These are phyloP conservation scores for Sarotherodon lohbergeri DNA, from an alignment of 2,113 vertebrate genomes.

Conservation along the genomic window DNA sequence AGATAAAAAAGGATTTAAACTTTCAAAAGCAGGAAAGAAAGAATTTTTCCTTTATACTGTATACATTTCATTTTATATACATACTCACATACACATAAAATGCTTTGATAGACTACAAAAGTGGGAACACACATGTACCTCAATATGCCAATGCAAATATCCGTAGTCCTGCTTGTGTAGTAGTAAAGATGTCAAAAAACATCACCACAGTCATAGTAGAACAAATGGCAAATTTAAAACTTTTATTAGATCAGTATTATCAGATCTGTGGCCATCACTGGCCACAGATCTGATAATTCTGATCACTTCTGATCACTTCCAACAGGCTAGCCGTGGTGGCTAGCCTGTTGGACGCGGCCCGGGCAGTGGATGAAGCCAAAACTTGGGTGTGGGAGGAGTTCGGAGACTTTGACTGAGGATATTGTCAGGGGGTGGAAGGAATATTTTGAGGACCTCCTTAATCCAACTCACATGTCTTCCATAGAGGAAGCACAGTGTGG, in stretches of 20 bases:
- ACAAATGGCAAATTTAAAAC: not conserved
- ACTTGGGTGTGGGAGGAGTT: not conserved
- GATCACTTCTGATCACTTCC: too few species aligned
- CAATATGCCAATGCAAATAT: not conserved
- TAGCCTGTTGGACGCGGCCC: not conserved
- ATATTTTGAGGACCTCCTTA: not conserved
- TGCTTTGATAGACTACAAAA: not conserved
- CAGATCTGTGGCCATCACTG: not conserved
- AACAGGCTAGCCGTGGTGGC: not conserved
- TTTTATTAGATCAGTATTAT: not conserved
- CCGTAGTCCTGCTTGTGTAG: not conserved
- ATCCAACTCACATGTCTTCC: not conserved
- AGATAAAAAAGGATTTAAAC: constrained; percentile 28
- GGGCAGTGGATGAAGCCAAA: not conserved
- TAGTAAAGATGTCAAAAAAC: not conserved
- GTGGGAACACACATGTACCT: not conserved
- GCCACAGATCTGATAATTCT: too few species aligned
- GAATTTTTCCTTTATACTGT: not conserved
- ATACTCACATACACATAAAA: not conserved
- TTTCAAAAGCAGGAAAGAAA: not conserved
- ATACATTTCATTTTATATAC: not conserved
- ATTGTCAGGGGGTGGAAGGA: not conserved
- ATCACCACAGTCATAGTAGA: not conserved
- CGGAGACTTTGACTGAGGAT: not conserved
- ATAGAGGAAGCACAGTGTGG: not conserved